Base-by-base conservation (phyloP, 2,797 vertebrate species). In the Ctenopoma kingsleyae region DNA sequence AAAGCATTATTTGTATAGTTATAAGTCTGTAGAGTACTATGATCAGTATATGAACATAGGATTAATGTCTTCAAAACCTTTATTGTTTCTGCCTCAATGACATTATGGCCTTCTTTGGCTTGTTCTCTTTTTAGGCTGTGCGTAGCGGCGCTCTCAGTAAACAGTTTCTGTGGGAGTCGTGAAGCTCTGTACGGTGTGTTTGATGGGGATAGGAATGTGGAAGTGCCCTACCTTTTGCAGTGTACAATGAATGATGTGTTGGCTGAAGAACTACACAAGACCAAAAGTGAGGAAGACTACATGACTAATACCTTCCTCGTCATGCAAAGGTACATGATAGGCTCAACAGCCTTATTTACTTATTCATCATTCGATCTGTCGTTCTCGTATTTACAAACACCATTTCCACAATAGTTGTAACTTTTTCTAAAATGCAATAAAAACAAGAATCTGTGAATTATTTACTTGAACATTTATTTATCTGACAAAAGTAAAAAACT, bases 181-280 rank as follows among this genome's bases (percentile, higher is more conserved):
- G 98, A 99, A 86, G 98, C 97, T 7, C 94, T 99, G 58, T 99
- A 98, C 0, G 98, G 98, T 0, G 96, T 99, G 53, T 99, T 99
- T n/a, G 98, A 99, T 0, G 98, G 98, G 0, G 98, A 99, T 86
- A 94, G 96, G 52, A 99, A 99, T 0, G 96, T 97, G 76, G 98
- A 99, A 67, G 97, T 99, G 52, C 97, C 98, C 0, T 98, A 96
- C 73, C 94, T 99, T 53, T 88, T 99, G 62, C 98, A 99, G 89
- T 99, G 98, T 82, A 99, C 98, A 0, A 99, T 99, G 98, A 97
- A 97, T 0, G 98, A 99, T 71, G 96, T 99, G 80, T 85, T 99
- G 80, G 96, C 97, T 0, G 98, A 99, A 67, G 98, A 99, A 72
- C 87, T 99, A 3, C 98, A 99, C 89, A 97, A 96, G 82, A 97